A percentile compares a stretch with the other conserved stretches of the same genome.
Evolutionary conservation across 1,140 invertebrate species (phyloP).

Genomic region (Chrysomallon squamiferum): DNA sequence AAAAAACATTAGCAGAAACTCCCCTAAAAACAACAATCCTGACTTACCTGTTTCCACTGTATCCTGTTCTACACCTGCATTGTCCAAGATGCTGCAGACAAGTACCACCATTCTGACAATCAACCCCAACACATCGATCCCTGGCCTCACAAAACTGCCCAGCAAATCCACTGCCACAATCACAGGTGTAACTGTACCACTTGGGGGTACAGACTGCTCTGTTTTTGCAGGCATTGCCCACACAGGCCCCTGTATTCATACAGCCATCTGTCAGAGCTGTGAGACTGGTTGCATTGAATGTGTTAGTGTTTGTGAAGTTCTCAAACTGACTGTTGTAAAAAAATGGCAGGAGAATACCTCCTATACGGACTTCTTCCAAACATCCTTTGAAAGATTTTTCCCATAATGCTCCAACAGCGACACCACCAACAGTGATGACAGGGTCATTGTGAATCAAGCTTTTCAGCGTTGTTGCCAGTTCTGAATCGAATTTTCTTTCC

Average conservation of each 20-base stretch:
- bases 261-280: constrained; percentile 18
- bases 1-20: no score
- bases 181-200: constrained; percentile 57
- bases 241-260: constrained; percentile 15
- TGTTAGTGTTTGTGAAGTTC: constrained; percentile 48
- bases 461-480: background rate
- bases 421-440: background rate
- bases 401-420: background rate
- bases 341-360: constrained; percentile 84
- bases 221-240: constrained; percentile 58
- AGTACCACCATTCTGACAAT: constrained; percentile 76
- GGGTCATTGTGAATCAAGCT: background rate
- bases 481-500: background rate
- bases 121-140: constrained; percentile 73
- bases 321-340: constrained; percentile 68
- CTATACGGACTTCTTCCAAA: constrained; percentile 87
- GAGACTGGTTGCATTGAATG: constrained; percentile 35
- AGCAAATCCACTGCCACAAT: constrained; percentile 76
- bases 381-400: constrained; percentile 72
- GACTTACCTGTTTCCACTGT: constrained; percentile 73
- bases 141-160: constrained; percentile 85
- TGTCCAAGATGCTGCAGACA: constrained; percentile 90
- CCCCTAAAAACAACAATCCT: no score
- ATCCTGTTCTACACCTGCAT: constrained; percentile 92
- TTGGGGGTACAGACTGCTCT: constrained; percentile 57